Percentiles rank a stretch among this genome's conserved stretches.
These are phyloP conservation scores for Dendropsophus ebraccatus DNA, from an alignment of 2,113 vertebrate genomes.

Conservation along the genomic window DNA sequence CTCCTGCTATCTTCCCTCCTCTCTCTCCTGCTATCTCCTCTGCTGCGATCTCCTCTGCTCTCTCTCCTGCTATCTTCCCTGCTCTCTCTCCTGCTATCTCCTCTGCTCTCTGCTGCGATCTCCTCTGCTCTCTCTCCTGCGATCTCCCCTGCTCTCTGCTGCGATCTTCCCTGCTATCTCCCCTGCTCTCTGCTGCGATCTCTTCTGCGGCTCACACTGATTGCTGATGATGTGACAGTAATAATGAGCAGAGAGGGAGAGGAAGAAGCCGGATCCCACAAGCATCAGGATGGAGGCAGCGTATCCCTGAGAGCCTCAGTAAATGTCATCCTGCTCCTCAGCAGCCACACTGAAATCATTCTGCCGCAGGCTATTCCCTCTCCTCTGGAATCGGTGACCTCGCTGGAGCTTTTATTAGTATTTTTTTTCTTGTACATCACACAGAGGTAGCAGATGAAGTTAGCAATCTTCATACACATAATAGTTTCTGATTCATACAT, in stretches of 20 bases:
- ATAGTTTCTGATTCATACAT: slow-evolving; percentile 29
- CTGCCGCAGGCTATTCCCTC: slow-evolving; percentile 18
- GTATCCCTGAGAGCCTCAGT: not conserved
- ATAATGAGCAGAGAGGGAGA: slow-evolving; percentile 29
- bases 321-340: slow-evolving; percentile 22
- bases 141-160: too few relatives aligned
- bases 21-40: too few relatives aligned
- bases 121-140: too few relatives aligned
- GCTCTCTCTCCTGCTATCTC: too few relatives aligned
- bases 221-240: slow-evolving; percentile 31
- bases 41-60: too few relatives aligned
- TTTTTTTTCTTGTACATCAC: not conserved
- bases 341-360: not conserved
- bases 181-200: too few relatives aligned
- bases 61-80: too few relatives aligned
- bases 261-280: not conserved
- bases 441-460: not conserved
- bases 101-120: too few relatives aligned
- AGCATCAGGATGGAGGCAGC: not conserved
- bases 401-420: not conserved
- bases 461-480: not conserved
- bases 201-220: slow-evolving; percentile 10
- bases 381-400: not conserved
- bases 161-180: too few relatives aligned
- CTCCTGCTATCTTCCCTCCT: too few relatives aligned